Base-by-base conservation (phyloP, 2,113 vertebrate species). In the Urocolius indicus region DNA sequence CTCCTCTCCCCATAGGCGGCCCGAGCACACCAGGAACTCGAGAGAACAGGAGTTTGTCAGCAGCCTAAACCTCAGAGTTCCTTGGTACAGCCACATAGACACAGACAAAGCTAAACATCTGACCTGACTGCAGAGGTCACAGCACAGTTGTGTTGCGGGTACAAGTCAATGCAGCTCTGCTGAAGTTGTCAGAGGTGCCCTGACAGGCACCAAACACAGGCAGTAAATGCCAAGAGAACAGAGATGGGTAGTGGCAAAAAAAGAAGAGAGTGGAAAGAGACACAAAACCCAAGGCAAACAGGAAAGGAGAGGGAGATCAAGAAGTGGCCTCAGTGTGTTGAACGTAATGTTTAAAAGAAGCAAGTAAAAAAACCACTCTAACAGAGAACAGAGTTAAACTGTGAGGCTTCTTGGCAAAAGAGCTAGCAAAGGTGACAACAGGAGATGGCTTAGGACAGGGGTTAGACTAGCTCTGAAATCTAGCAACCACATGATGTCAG, bases 1-100 rank as follows among this genome's bases (percentile, higher is more conserved):
- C 43, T 80, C 43, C 43, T 59, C 13, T 57, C 76, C 29, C 24
- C 8, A 0, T 10, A 32, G 61, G 51, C 76, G 86, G 45, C 61
- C 66, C 41, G 30, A 73, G 54, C 69, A 16, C 49, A 27, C n/a
- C 2, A 1, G 48, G 73, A 72, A 46, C 0, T 0, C 3, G 17
- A 54, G 41, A 1, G 0, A 86, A 67, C 43, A 52, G 58, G 77
- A 72, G 29, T 34, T 17, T 55, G 45, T 30, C 55, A 85, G 14
- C 63, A 90, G 15, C 41, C 62, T 57, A 46, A 57, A 12, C 12
- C 32, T 26, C 23, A 45, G 7, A 72, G 38, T 18, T 68, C 45
- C 41, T 48, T 17, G 45, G 6, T 55, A 20, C 21, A 32, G 32
- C 17, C 68, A 17, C 41, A 3, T 0, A 24, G 61, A 23, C 13